Conservation (phyloP, 1,140 invertebrate genomes). For the Venturia canescens region DNA sequence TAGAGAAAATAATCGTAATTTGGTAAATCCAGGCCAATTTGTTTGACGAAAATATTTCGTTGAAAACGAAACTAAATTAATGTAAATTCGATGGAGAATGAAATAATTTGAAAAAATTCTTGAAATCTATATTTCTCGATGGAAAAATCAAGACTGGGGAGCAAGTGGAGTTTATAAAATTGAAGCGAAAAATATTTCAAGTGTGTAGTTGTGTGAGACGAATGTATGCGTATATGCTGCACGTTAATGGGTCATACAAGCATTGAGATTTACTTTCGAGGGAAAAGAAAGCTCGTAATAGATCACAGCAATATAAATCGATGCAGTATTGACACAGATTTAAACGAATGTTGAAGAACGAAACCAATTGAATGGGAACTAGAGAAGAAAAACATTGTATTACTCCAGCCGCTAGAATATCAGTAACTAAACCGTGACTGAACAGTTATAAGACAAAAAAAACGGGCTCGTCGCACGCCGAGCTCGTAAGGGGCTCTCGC, state of each 20-base stretch:
- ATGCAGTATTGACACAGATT: slow-evolving; percentile 62
- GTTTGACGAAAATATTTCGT: neutral
- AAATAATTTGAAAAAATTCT: no score
- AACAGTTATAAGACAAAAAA: slow-evolving; percentile 48
- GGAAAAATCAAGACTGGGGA: neutral
- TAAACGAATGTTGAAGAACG: slow-evolving; percentile 57
- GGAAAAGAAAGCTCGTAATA: slow-evolving; percentile 16
- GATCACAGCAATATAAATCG: slow-evolving; percentile 63
- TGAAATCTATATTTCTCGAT: neutral
- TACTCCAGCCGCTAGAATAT: slow-evolving; percentile 66
- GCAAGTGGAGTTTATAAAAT: no score
- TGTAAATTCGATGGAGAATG: no score
- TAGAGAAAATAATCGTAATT: no score
- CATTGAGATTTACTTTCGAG: slow-evolving; percentile 31
- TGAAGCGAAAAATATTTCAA: neutral
- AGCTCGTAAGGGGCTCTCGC: slow-evolving; percentile 44
- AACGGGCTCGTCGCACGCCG: slow-evolving; percentile 44
- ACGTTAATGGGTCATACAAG: neutral
- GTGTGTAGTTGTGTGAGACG: slow-evolving; percentile 6
- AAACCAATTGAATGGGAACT: slow-evolving; percentile 48
- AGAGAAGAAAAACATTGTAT: slow-evolving; percentile 57
- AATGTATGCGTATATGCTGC: slow-evolving; percentile 37
- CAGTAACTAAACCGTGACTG: slow-evolving; percentile 49
- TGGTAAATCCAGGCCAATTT: neutral
- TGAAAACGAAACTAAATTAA: neutral